Evolutionary conservation across 2,113 vertebrate genomes (phyloP).

Genomic region (Lepidothrix coronata): DNA sequence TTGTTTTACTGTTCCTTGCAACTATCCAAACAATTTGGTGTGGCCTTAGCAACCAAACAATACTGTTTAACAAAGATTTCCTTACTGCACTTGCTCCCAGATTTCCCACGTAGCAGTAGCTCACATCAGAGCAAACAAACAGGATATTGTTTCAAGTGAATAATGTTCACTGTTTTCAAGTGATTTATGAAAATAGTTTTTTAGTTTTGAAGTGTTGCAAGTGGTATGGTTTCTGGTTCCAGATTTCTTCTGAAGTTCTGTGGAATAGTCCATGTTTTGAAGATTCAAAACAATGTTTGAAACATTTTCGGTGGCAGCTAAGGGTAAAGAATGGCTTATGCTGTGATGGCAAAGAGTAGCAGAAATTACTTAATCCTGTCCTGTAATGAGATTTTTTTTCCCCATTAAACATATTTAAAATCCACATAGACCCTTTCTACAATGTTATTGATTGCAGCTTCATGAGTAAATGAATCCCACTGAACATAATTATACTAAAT

Average conservation of each 20-base stretch:
- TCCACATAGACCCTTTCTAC: not conserved
- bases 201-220: slow-evolving; percentile 27
- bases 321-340: not conserved
- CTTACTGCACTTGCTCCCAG: slow-evolving; percentile 53
- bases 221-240: slow-evolving; percentile 4
- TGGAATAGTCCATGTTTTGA: not conserved
- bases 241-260: not conserved
- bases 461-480: not conserved
- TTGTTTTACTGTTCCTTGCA: slow-evolving; percentile 54
- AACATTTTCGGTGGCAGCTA: not conserved
- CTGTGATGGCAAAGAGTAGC: not conserved
- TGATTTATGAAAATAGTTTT: slow-evolving; percentile 24
- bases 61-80: slow-evolving; percentile 71
- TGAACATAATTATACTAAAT: not conserved
- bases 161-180: slow-evolving; percentile 50
- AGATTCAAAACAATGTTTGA: not conserved
- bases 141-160: slow-evolving; percentile 68
- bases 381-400: not conserved
- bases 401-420: not conserved
- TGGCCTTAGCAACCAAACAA: slow-evolving; percentile 77
- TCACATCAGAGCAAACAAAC: slow-evolving; percentile 54
- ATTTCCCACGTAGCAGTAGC: slow-evolving; percentile 47
- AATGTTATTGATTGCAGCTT: not conserved
- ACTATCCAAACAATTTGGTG: slow-evolving; percentile 54
- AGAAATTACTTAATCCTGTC: not conserved